phyloP scores from a whole-genome alignment of 2,797 vertebrate species.

The Lerista edwardsae region DNA sequence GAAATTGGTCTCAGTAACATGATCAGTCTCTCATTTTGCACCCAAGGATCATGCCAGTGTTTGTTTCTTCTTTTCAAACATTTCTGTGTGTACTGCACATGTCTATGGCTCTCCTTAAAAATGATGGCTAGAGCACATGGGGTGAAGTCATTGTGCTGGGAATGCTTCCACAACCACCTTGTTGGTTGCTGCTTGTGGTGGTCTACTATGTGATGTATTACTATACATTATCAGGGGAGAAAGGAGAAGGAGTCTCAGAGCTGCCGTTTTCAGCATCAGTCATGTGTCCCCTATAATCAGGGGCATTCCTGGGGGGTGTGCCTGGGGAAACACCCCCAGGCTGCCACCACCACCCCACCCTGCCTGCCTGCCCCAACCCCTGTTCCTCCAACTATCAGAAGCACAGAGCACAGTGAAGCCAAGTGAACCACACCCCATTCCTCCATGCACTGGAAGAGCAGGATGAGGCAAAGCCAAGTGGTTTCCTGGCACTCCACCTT shows the following conservation, averaged over 20 bases:
- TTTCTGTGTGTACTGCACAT: neutral
- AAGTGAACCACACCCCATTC: too few species aligned
- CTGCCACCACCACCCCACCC: too few species aligned
- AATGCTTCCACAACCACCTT: neutral
- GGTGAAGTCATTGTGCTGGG: neutral
- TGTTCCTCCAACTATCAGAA: too few species aligned
- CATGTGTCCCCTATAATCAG: neutral
- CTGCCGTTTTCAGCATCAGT: neutral
- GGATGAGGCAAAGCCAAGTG: too few species aligned
- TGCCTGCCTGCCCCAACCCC: too few species aligned
- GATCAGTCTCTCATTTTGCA: constrained; percentile 35
- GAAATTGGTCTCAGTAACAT: constrained; percentile 60
- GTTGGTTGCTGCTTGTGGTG: neutral
- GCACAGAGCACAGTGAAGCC: too few species aligned
- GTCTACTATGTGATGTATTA: too few species aligned
- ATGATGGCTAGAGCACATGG: neutral
- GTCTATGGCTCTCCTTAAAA: neutral
- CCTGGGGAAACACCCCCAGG: too few species aligned
- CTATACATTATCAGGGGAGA: neutral
- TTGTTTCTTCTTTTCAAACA: constrained; percentile 25
- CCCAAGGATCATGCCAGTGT: constrained; percentile 29
- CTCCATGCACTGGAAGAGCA: too few species aligned
- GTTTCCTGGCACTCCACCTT: too few species aligned
- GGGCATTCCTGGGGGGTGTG: too few species aligned
- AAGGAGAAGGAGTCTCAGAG: neutral